Percentiles rank a stretch among this genome's conserved stretches.
Evolutionary conservation across 2,113 vertebrate species (phyloP).

Genomic region (Mirza zaza): DNA sequence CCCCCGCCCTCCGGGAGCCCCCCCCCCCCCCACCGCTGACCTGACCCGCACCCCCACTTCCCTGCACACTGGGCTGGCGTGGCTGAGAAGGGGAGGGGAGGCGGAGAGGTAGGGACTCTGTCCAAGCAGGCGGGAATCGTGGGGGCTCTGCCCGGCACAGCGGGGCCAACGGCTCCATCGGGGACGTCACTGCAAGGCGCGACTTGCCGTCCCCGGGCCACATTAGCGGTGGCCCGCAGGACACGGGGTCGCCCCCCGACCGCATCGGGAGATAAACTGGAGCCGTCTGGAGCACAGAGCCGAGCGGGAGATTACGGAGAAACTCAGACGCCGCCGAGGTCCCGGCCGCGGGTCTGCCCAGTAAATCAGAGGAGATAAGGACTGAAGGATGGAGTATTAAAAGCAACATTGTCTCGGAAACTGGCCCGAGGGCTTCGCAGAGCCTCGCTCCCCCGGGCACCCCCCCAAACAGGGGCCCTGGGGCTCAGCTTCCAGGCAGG

Average conservation of each 20-base stretch:
- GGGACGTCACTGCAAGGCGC: conserved; percentile 84
- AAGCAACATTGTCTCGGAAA: conserved; percentile 81
- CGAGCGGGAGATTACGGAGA: conserved; percentile 85
- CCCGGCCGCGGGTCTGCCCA: conserved; percentile 83
- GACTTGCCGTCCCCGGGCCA: conserved; percentile 81
- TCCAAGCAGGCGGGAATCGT: conserved; percentile 41
- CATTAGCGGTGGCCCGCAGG: conserved; percentile 80
- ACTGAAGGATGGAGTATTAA: conserved; percentile 88
- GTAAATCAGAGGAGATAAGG: conserved; percentile 89
- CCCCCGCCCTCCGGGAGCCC: not conserved
- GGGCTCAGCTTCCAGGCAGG: not conserved
- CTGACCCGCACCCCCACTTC: not conserved
- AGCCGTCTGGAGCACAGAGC: conserved; percentile 84
- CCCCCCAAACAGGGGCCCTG: not conserved
- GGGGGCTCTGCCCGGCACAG: conserved; percentile 66
- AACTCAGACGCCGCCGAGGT: conserved; percentile 89
- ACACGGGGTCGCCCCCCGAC: conserved; percentile 76
- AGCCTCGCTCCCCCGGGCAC: not conserved
- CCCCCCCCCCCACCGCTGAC: too few species aligned
- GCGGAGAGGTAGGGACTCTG: not conserved
- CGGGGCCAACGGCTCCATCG: conserved; percentile 81
- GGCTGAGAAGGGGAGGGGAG: not conserved
- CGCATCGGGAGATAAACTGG: conserved; percentile 83
- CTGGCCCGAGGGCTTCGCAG: conserved; percentile 56
- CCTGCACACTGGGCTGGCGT: not conserved